Evolutionary conservation across 2,113 vertebrate genomes (phyloP).

Genomic region (Corapipo altera): DNA sequence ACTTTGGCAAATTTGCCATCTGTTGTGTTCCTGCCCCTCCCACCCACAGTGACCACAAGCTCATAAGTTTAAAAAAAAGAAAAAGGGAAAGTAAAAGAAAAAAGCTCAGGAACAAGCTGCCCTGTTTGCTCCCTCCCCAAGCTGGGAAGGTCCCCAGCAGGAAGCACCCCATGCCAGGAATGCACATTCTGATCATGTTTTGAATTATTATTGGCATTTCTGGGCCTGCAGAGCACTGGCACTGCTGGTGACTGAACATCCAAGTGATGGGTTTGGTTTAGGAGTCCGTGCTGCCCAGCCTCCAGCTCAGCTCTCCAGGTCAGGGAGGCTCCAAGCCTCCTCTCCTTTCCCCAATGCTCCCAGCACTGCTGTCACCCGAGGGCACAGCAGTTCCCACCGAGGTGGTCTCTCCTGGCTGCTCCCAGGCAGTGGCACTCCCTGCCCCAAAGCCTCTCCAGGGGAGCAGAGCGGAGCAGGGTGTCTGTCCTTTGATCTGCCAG

Average conservation of each 20-base stretch:
- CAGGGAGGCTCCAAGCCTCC: neutral
- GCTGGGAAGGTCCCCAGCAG: neutral
- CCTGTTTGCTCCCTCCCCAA: neutral
- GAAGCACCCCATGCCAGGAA: neutral
- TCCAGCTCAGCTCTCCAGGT: neutral
- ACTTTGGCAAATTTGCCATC: neutral
- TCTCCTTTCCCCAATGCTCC: neutral
- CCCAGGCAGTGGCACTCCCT: neutral
- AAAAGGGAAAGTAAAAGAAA: too few species aligned
- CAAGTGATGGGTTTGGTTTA: neutral
- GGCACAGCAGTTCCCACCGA: neutral
- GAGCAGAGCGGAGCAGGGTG: neutral
- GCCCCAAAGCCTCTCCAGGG: neutral
- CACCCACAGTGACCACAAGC: neutral
- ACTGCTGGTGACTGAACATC: neutral
- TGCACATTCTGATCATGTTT: neutral
- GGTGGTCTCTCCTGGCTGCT: neutral
- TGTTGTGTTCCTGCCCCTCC: neutral
- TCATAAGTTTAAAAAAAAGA: neutral
- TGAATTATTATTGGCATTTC: neutral
- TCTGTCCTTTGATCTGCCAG: constrained; percentile 6
- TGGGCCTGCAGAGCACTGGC: neutral
- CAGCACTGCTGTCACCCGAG: neutral
- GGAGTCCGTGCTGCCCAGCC: neutral
- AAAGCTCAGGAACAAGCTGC: neutral